These are phyloP conservation scores for Pedionomus torquatus DNA, from an alignment of 2,113 vertebrate species.

Conservation along the genomic window DNA sequence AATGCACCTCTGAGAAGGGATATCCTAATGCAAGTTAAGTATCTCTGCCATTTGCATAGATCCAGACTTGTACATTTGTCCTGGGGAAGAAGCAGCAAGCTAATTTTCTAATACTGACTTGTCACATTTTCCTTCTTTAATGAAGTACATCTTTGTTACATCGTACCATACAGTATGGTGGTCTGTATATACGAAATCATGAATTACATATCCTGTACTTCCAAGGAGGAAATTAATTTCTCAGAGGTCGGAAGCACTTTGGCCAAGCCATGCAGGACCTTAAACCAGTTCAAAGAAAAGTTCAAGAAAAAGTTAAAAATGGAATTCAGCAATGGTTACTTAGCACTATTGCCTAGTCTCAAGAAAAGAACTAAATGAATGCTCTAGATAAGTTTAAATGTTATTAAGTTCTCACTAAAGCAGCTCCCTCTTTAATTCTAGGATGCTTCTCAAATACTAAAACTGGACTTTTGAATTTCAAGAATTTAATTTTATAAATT, in stretches of 20 bases:
- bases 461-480: background rate
- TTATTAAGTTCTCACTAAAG: background rate
- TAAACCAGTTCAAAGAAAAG: background rate
- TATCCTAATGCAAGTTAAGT: background rate
- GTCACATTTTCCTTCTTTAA: background rate
- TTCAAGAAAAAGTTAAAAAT: background rate
- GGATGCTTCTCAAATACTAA: background rate
- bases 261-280: background rate
- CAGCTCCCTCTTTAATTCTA: background rate
- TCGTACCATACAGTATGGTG: background rate
- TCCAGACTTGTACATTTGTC: background rate
- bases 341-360: background rate
- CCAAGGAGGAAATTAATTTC: background rate
- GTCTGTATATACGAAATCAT: background rate
- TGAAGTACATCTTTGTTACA: background rate
- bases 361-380: background rate
- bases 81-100: rapidly evolving
- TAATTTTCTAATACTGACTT: background rate
- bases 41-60: background rate
- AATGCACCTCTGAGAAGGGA: background rate
- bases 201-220: background rate
- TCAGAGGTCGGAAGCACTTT: background rate
- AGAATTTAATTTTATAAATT: background rate
- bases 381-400: background rate
- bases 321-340: background rate